Base-by-base conservation (phyloP, 2,797 vertebrate genomes). In the Coregonus suidteri region DNA sequence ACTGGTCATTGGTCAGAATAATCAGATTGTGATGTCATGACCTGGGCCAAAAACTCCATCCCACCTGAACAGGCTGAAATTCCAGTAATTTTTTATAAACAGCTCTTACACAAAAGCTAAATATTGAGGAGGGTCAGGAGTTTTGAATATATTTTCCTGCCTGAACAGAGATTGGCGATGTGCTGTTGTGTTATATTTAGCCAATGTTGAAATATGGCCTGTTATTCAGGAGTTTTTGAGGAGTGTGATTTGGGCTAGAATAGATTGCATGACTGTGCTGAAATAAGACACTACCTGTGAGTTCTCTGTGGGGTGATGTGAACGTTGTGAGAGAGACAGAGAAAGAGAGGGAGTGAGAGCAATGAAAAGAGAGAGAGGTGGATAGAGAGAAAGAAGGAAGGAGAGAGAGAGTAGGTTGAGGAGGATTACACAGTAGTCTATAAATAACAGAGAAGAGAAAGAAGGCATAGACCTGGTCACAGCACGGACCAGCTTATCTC, bases 351-450 rank as follows among this genome's bases (percentile, higher is more conserved):
- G 41, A 47, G 41, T 47, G 9, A 47, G 41, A 54, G 73, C 47
- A 37, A 79, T 81, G 74, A n/a, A 34, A 70, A 14, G 51, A 54
- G 76, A 78, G 81, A 34, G 76, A 71, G 74, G 73, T 74, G 78
- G n/a, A 41, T 16, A 67, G 62, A 41, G 41, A 47, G 41, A 47
- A 18, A 15, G 59, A 53, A 25, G 31, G 70, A 25, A 30, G 2
- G 75, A 84, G 83, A 79, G 53, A 13, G 11, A 11, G 53, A 30
- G 5, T 34, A 73, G 59, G 30, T 30, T 52, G 65, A 72, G 34
- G 84, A 84, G 84, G 84, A 88, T 88, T 87, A 85, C 84, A 82
- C 81, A 81, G 77, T 65, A 56, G 53, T 81, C 82, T 89, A 86
- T 90, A 88, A 92, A 91, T 89, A 90, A 73, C 66, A 77, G 78